Evolutionary conservation across 2,888 invertebrate genomes (phyloP).

Genomic region (Catocala nupta): DNA sequence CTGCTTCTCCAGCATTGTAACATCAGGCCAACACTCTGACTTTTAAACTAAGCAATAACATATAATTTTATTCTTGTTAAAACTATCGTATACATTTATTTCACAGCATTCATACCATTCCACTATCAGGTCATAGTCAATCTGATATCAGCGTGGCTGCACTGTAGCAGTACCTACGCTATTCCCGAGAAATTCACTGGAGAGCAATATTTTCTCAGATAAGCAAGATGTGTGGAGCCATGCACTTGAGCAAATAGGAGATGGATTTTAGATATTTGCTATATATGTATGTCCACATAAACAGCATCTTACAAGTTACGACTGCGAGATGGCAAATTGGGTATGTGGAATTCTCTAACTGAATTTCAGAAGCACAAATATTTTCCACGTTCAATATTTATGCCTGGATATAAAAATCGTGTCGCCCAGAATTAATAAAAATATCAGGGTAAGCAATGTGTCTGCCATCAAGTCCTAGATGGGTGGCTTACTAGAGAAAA

Average conservation of each 20-base stretch:
- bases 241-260: conserved; percentile 54
- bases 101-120: conserved; percentile 10
- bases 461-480: too few species aligned
- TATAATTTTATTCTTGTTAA: too few species aligned
- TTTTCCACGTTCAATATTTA: too few species aligned
- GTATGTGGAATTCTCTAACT: conserved; percentile 1
- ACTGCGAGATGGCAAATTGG: conserved; percentile 11
- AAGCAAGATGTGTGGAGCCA: conserved; percentile 55
- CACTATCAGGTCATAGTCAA: conserved; percentile 23
- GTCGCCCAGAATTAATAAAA: too few species aligned
- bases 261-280: conserved; percentile 45
- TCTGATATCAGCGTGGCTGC: conserved; percentile 34
- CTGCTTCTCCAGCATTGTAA: too few species aligned
- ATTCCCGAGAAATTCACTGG: conserved; percentile 40
- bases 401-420: too few species aligned
- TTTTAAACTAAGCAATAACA: too few species aligned
- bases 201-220: conserved; percentile 54
- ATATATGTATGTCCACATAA: conserved; percentile 35
- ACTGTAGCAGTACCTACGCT: conserved; percentile 28
- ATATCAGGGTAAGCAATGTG: too few species aligned
- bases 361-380: background rate
- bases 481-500: too few species aligned
- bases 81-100: too few species aligned
- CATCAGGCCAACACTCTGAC: too few species aligned
- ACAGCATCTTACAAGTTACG: conserved; percentile 34